A percentile compares a stretch with the other conserved stretches of the same genome.
Evolutionary conservation across 2,888 invertebrate species (phyloP).

Genomic region (Hemicrepidius hirtus): DNA sequence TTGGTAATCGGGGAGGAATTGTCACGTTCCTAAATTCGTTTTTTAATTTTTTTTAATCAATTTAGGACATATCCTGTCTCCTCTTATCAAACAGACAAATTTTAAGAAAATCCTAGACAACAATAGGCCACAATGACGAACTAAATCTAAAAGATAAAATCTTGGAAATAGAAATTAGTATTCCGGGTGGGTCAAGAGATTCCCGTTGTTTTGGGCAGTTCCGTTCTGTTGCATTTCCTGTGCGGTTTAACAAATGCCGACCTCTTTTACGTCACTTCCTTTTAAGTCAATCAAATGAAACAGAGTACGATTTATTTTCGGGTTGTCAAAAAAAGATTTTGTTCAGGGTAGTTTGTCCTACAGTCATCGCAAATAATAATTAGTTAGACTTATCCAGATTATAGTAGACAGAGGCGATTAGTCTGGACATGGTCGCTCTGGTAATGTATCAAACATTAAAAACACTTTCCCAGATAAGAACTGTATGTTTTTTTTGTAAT

Average conservation of each 20-base stretch:
- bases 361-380: too few relatives aligned
- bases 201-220: conserved; percentile 34
- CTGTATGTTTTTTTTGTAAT: conserved; percentile 31
- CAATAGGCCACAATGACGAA: neutral
- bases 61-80: conserved; percentile 10
- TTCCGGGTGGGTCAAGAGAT: conserved; percentile 11
- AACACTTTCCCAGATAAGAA: conserved; percentile 34
- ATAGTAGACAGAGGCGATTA: conserved; percentile 26
- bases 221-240: conserved; percentile 27
- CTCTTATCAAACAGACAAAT: conserved; percentile 2
- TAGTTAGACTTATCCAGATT: neutral
- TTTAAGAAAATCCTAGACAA: neutral
- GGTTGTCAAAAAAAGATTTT: too few relatives aligned
- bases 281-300: too few relatives aligned
- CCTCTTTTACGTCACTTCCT: conserved; percentile 33
- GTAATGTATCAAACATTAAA: conserved; percentile 30
- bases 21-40: too few relatives aligned
- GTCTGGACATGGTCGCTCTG: conserved; percentile 28
- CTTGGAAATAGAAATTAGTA: conserved; percentile 8
- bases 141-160: neutral
- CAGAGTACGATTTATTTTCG: too few relatives aligned
- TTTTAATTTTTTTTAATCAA: too few relatives aligned
- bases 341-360: too few relatives aligned
- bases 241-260: conserved; percentile 28
- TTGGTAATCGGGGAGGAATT: too few relatives aligned